Evolutionary conservation across 1,140 invertebrate species (phyloP).

Genomic region (Euura saliciscinereae): DNA sequence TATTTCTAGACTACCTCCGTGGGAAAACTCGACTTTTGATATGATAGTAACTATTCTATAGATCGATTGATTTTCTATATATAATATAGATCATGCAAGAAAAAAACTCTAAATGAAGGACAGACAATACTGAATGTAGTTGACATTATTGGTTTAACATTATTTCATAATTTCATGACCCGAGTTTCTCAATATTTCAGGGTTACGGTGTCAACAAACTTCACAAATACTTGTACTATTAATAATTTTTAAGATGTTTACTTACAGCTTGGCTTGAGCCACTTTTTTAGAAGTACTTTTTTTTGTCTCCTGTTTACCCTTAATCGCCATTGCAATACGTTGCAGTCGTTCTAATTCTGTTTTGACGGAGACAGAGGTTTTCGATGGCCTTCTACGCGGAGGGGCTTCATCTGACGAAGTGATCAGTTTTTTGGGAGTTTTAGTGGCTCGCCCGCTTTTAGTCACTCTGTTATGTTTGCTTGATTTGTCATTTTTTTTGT

Average conservation of each 20-base stretch:
- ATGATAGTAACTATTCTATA: too few species aligned
- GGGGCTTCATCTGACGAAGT: not conserved
- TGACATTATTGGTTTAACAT: too few species aligned
- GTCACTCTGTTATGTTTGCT: not conserved
- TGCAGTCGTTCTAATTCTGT: not conserved
- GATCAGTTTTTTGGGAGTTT: not conserved
- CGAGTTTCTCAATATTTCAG: too few species aligned
- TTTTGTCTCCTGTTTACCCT: not conserved
- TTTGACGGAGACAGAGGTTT: not conserved
- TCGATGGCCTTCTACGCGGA: not conserved
- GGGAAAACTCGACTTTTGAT: too few species aligned
- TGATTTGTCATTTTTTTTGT: not conserved
- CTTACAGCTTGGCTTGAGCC: not conserved
- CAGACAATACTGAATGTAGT: too few species aligned
- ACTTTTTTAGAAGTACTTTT: not conserved
- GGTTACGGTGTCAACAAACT: too few species aligned
- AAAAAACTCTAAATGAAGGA: too few species aligned
- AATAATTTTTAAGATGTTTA: not conserved
- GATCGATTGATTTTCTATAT: too few species aligned
- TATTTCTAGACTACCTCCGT: too few species aligned
- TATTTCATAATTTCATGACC: too few species aligned
- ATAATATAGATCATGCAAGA: too few species aligned
- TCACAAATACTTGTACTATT: too few species aligned
- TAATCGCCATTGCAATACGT: not conserved
- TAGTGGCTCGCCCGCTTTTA: not conserved